A percentile compares a stretch with the other conserved stretches of the same genome.
These are phyloP conservation scores for Sebastolobus alascanus DNA, from an alignment of 2,797 vertebrate genomes.

Conservation along the genomic window DNA sequence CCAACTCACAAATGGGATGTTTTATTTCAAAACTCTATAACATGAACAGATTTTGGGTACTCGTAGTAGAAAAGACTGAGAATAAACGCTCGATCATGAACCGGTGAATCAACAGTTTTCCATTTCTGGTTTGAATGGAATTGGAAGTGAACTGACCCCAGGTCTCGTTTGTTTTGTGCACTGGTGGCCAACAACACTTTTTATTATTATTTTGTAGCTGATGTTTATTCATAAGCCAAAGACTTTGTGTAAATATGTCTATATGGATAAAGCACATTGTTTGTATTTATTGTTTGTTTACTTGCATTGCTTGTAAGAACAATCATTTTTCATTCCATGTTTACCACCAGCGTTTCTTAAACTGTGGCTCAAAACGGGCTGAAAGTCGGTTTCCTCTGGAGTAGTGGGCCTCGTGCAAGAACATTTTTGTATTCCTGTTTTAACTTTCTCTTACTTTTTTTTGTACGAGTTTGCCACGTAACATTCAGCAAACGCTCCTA, in stretches of 20 bases:
- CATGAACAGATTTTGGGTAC: conserved; percentile 7
- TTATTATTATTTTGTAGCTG: conserved; percentile 86
- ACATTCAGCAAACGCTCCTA: too few relatives aligned
- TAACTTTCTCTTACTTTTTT: too few relatives aligned
- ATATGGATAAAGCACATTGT: conserved; percentile 98
- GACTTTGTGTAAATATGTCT: conserved; percentile 99
- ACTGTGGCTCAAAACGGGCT: conserved; percentile 42
- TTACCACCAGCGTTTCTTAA: conserved; percentile 80
- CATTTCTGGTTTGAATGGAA: conserved; percentile 63
- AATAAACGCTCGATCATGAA: not conserved
- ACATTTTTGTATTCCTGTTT: too few relatives aligned
- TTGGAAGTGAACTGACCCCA: conserved; percentile 74
- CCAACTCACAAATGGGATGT: conserved; percentile 52
- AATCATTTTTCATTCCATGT: conserved; percentile 89
- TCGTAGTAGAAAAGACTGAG: conserved; percentile 28
- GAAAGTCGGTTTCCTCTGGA: conserved; percentile 14
- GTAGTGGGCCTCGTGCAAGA: not conserved
- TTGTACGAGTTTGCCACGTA: too few relatives aligned
- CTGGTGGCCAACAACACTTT: conserved; percentile 92
- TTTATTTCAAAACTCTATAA: conserved; percentile 9
- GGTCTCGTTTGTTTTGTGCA: conserved; percentile 90
- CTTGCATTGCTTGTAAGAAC: conserved; percentile 96
- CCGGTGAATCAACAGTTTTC: conserved; percentile 19
- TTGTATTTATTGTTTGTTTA: conserved; percentile 99
- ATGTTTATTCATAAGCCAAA: conserved; percentile 99